Evolutionary conservation across 1,140 invertebrate genomes (phyloP), one percentile per base, ranked within the genome.

Genomic region (Luehdorfia chinensis): DNA sequence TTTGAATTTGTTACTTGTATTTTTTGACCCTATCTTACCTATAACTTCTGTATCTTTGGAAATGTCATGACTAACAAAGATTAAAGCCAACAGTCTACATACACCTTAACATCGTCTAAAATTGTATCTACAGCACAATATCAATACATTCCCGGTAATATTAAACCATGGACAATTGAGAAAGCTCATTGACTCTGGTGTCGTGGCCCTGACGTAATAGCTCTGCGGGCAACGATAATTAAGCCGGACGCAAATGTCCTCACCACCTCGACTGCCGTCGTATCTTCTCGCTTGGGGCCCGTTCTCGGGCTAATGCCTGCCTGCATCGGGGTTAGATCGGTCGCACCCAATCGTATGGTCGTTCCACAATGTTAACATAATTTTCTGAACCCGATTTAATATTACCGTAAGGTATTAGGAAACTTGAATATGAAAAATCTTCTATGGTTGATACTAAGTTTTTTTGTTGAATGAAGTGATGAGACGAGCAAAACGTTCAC

Each of bases 181-280:
- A 43, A 43, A 43, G 39, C 34, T 37, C 34, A 37, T 37, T 21
- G 18, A 16, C 19, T 12, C 15, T 1, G 11, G 11, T 37, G 18
- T 37, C 34, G 18, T 37, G 18, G 34, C 6, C n/a, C 39, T 71
- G 68, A 70, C 55, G 67, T 59, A 69, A 68, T 46, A 49, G 56
- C 57, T 66, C 58, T 58, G 25, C 39, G 43, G 61, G 64, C 60
- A 64, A 70, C 55, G 67, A 73, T 77, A 73, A 75, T 77, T 63
- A 66, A 66, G 65, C 56, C 48, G 55, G 53, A 50, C 54, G 65
- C 55, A 50, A 66, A 61, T 60, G 58, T 56, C 34, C 39, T 41
- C 58, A 52, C 51, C 4, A 52, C 52, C 57, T 52, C 41, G 47
- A 34, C 55, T 37, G 55, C 39, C 32, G 59, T 56, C 21, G 44